These are phyloP conservation scores for Podarcis cretensis DNA, from an alignment of 2,113 vertebrate species.

Conservation along the genomic window DNA sequence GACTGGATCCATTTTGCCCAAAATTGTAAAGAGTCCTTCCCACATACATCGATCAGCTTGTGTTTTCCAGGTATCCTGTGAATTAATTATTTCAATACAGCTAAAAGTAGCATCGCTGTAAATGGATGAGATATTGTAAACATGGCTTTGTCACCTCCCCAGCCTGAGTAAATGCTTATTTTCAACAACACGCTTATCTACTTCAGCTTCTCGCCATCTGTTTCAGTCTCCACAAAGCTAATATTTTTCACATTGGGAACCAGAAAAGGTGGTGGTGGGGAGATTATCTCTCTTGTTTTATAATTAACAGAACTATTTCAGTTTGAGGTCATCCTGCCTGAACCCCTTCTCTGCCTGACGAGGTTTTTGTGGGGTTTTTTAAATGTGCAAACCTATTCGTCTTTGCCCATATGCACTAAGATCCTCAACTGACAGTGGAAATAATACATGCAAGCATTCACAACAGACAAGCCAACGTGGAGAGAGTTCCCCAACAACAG, in stretches of 20 bases:
- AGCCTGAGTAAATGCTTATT: constrained; percentile 81
- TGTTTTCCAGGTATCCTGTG: constrained; percentile 47
- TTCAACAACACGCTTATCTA: constrained; percentile 77
- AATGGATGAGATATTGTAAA: constrained; percentile 76
- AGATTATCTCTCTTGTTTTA: constrained; percentile 55
- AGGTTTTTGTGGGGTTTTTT: constrained; percentile 21
- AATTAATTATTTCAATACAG: constrained; percentile 61
- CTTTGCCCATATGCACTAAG: constrained; percentile 22
- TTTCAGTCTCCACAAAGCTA: constrained; percentile 77
- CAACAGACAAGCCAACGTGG: not conserved
- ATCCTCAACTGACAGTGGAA: constrained; percentile 42
- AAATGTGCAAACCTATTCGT: constrained; percentile 44
- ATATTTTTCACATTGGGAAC: constrained; percentile 77
- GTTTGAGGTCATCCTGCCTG: constrained; percentile 48
- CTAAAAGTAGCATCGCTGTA: constrained; percentile 70
- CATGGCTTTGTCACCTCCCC: constrained; percentile 72
- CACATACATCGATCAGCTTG: constrained; percentile 41
- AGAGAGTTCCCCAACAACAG: no score
- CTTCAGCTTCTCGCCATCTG: constrained; percentile 81
- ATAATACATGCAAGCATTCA: constrained; percentile 17
- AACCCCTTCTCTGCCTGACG: constrained; percentile 33
- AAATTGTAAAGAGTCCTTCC: not conserved
- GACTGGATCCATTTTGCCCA: not conserved
- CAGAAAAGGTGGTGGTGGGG: constrained; percentile 66
- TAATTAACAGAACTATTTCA: constrained; percentile 67